Evolutionary conservation across 1,140 invertebrate genomes (phyloP).

Genomic region (Monomorium pharaonis): DNA sequence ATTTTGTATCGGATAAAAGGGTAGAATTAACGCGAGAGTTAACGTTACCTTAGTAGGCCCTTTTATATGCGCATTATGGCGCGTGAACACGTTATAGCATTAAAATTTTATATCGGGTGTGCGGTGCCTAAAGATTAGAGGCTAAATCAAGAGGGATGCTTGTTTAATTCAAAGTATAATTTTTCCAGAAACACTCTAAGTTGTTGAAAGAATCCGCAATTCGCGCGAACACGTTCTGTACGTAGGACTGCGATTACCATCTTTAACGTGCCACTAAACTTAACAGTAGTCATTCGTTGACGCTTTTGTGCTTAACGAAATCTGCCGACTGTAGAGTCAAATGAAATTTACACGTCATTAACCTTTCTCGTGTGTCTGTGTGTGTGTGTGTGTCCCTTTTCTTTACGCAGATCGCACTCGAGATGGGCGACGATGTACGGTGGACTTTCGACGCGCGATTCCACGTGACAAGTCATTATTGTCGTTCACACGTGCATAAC

Average conservation of each 20-base stretch:
- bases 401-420: conserved; percentile 8
- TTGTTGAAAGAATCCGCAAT: neutral
- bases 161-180: neutral
- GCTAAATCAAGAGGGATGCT: neutral
- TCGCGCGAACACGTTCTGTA: neutral
- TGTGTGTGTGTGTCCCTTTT: conserved; percentile 1
- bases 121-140: neutral
- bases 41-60: neutral
- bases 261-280: conserved; percentile 53
- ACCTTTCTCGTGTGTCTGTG: conserved; percentile 30
- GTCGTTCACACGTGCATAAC: neutral
- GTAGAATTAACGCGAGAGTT: neutral
- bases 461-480: neutral
- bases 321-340: neutral
- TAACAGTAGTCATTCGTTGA: conserved; percentile 42
- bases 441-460: neutral
- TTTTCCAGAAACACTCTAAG: neutral
- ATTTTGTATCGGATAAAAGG: neutral
- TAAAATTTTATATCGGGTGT: neutral
- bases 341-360: conserved; percentile 62
- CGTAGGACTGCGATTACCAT: neutral
- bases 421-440: neutral
- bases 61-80: neutral
- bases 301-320: conserved; percentile 49
- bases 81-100: neutral